phyloP scores from a whole-genome alignment of 2,113 vertebrate genomes.

The Nicator chloris region DNA sequence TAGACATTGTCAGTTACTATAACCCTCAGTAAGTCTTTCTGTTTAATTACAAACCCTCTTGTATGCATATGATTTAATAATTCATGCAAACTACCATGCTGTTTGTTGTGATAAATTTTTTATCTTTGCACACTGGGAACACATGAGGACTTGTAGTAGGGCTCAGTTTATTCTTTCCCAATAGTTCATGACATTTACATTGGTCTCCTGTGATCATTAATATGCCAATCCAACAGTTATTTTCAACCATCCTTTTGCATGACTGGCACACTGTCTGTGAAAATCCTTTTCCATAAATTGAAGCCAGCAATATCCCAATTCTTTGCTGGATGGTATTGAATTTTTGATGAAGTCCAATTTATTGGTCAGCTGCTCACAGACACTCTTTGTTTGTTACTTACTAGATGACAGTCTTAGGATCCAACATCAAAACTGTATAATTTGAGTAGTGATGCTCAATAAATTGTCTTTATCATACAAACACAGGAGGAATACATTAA shows the following conservation, averaged over 20 bases:
- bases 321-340: not conserved
- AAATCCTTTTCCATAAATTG: constrained; percentile 45
- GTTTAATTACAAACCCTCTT: constrained; percentile 60
- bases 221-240: constrained; percentile 53
- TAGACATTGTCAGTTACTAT: constrained; percentile 55
- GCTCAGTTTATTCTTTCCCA: constrained; percentile 64
- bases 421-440: constrained; percentile 10
- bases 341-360: constrained; percentile 42
- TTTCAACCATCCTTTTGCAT: constrained; percentile 47
- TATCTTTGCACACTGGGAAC: constrained; percentile 53
- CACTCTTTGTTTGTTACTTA: constrained; percentile 38
- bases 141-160: constrained; percentile 29
- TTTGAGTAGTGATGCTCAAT: constrained; percentile 34
- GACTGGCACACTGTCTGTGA: constrained; percentile 45
- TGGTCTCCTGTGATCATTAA: constrained; percentile 60
- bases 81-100: constrained; percentile 66
- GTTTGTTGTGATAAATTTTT: constrained; percentile 72
- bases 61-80: constrained; percentile 66
- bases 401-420: constrained; percentile 26
- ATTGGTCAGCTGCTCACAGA: constrained; percentile 33
- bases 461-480: constrained; percentile 61
- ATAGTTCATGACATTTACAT: constrained; percentile 67
- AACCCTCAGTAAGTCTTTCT: constrained; percentile 54
- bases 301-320: constrained; percentile 23
- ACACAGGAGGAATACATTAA: constrained; percentile 44